Evolutionary conservation across 2,888 invertebrate species (phyloP).

Genomic region (Tetanocera ferruginea): DNA sequence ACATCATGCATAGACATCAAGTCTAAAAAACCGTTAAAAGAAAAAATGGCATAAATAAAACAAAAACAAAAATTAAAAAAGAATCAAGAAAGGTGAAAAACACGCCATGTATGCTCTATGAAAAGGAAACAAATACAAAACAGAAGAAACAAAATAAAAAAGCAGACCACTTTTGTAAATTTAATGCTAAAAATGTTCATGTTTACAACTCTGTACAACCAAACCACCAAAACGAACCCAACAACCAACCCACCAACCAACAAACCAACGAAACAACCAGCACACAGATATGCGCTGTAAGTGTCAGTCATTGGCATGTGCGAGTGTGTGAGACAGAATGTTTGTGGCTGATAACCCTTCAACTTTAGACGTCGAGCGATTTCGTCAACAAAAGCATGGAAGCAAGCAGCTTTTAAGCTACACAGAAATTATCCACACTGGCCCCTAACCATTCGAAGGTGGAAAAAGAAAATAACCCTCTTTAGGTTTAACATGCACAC

Average conservation of each 20-base stretch:
- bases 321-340: background rate
- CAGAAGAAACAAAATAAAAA: too few species aligned
- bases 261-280: background rate
- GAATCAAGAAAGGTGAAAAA: background rate
- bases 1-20: constrained; percentile 16
- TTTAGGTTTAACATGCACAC: background rate
- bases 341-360: constrained; percentile 12
- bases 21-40: background rate
- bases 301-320: background rate
- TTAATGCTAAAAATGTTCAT: constrained; percentile 11
- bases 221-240: background rate
- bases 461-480: background rate
- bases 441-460: background rate
- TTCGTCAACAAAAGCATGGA: constrained; percentile 4
- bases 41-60: constrained; percentile 17
- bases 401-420: background rate
- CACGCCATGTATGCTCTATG: background rate
- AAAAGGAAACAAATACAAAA: constrained; percentile 6
- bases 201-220: constrained; percentile 18
- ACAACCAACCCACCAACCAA: too few species aligned
- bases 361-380: constrained; percentile 14
- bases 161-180: constrained; percentile 8
- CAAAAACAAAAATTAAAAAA: background rate
- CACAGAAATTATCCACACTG: background rate
- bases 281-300: background rate